Conservation (phyloP, 2,113 vertebrate species). For the Pseudopodoces humilis region DNA sequence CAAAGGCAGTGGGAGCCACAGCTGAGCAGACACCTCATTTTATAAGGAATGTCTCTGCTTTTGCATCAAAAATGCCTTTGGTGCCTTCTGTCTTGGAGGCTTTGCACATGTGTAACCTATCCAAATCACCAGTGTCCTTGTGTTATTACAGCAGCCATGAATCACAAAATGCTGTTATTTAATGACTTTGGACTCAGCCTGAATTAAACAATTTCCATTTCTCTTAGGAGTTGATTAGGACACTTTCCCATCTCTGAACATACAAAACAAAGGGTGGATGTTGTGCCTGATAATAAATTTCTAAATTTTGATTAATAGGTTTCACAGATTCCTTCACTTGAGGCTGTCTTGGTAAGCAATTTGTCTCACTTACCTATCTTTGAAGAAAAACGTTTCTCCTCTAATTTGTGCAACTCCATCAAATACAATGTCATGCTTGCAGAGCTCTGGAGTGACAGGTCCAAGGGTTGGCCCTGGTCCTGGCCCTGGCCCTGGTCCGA, state of each 20-base stretch:
- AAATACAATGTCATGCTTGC: slow-evolving; percentile 86
- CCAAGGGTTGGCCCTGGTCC: slow-evolving; percentile 87
- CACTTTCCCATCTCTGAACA: background rate
- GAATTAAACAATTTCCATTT: background rate
- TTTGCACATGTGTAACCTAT: background rate
- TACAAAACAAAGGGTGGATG: background rate
- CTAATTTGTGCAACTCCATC: slow-evolving; percentile 92
- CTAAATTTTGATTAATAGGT: background rate
- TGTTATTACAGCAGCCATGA: background rate
- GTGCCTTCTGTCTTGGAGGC: background rate
- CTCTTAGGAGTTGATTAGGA: background rate
- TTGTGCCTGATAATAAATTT: background rate
- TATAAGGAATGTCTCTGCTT: background rate
- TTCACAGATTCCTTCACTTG: background rate
- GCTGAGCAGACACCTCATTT: background rate
- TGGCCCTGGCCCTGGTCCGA: slow-evolving; percentile 71
- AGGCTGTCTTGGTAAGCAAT: background rate
- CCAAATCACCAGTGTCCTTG: background rate
- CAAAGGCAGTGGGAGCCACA: background rate
- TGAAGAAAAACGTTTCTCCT: slow-evolving; percentile 97
- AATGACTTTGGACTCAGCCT: background rate
- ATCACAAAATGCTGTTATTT: background rate
- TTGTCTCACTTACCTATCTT: slow-evolving; percentile 87
- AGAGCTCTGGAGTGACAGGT: slow-evolving; percentile 92
- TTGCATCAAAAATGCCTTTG: background rate